Base-by-base conservation (phyloP, 2,888 invertebrate species). In the Acronicta aceris region DNA sequence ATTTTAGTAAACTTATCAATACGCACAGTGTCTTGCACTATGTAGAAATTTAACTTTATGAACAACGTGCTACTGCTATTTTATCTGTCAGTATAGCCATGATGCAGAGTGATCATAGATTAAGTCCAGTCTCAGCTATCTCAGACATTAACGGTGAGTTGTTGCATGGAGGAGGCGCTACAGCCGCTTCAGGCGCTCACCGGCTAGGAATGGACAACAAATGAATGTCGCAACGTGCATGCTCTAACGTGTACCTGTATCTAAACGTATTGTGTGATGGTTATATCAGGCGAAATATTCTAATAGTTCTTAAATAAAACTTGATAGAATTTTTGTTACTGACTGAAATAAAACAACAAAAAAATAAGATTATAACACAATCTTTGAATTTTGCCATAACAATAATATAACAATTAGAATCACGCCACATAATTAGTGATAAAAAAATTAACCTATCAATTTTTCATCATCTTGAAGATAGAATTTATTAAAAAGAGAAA, bases 61-160 rank as follows among this genome's bases (percentile, higher is more conserved):
- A 12, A 4, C n/a, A 33, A 33, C 16, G 12, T 27, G 21, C 25
- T 15, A 7, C 15, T 21, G 3, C 50, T 8, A 46, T 49, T 67
- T 57, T 50, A 21, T 57, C 49, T 53, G 42, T 53, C 40, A 38
- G 38, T 42, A 33, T 25, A 5, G n/a, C 16, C 21, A 21, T 21
- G n/a, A n/a, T n/a, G n/a, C 21, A 21, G 8, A 15, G 10, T n/a
- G 15, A 36, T 33, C 48, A 55, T 52, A 59, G 59, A 59, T 59
- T 48, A 52, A 27, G 47, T 55, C 43, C 41, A 43, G 54, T 51
- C 36, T 40, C 12, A 17, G 40, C 40, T 71, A 71, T 49, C 66
- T 59, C n/a, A n/a, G 41, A 55, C 59, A 65, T 64, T 65, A 65
- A 16, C 30, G 30, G 59, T 59, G 59, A 55, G 47, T 71, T 64